These are phyloP conservation scores for Notolabrus celidotus DNA, from an alignment of 2,797 vertebrate species.

Conservation along the genomic window DNA sequence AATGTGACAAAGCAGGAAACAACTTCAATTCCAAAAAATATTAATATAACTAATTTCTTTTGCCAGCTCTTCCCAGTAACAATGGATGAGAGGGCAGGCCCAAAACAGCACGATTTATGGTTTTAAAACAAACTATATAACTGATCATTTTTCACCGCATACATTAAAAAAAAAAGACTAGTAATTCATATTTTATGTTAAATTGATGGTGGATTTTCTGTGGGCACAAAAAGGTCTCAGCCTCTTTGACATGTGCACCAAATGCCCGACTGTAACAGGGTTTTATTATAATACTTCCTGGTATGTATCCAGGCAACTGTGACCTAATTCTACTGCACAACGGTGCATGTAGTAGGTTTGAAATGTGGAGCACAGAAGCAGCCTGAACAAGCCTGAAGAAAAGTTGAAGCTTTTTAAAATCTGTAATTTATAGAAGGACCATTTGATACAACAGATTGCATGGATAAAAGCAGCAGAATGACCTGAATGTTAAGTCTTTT, in stretches of 20 bases:
- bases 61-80: too few species aligned
- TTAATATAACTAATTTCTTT: too few species aligned
- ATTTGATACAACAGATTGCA: background rate
- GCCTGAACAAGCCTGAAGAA: background rate
- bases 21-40: too few species aligned
- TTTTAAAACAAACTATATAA: too few species aligned
- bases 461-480: background rate
- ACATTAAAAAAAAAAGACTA: too few species aligned
- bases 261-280: constrained; percentile 5
- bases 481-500: constrained; percentile 1
- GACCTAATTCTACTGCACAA: constrained; percentile 28
- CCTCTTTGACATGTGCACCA: constrained; percentile 1
- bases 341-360: constrained; percentile 9
- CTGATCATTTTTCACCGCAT: too few species aligned
- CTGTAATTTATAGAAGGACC: background rate
- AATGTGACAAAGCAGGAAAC: too few species aligned
- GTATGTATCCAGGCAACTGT: constrained; percentile 21
- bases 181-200: too few species aligned
- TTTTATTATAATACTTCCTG: constrained; percentile 2
- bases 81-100: too few species aligned
- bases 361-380: background rate
- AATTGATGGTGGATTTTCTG: background rate
- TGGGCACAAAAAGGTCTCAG: background rate
- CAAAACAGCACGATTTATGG: too few species aligned
- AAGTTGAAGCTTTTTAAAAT: constrained; percentile 1